Conservation (phyloP, 2,797 vertebrate genomes). For the Pagetopsis macropterus region DNA sequence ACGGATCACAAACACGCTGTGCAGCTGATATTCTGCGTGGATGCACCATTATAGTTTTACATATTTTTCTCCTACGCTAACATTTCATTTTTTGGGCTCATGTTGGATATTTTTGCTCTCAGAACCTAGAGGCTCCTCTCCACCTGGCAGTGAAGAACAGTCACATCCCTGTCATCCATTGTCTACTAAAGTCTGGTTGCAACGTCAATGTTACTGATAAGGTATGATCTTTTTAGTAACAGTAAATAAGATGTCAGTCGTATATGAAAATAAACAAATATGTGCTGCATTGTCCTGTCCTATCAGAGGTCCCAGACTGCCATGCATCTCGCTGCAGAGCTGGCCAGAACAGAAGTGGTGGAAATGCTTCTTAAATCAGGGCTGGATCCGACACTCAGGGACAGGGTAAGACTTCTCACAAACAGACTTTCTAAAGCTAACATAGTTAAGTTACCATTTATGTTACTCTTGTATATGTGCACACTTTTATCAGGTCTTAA, state of each 20-base stretch:
- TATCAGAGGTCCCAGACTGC: slow-evolving; percentile 88
- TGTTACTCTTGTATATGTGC: background rate
- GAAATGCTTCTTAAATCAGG: slow-evolving; percentile 89
- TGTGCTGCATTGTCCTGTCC: slow-evolving; percentile 1
- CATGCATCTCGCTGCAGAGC: slow-evolving; percentile 89
- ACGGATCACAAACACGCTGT: slow-evolving; percentile 1
- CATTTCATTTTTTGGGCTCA: background rate
- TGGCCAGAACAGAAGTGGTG: slow-evolving; percentile 88
- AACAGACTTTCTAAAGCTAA: background rate
- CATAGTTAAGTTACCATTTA: background rate
- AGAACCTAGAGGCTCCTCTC: slow-evolving; percentile 87
- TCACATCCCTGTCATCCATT: slow-evolving; percentile 83
- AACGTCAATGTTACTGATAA: slow-evolving; percentile 83
- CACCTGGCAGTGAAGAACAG: slow-evolving; percentile 88
- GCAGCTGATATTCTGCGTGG: background rate
- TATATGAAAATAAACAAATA: background rate
- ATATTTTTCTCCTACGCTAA: background rate
- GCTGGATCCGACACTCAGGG: slow-evolving; percentile 81
- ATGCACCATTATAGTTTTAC: background rate
- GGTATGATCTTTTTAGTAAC: slow-evolving; percentile 60
- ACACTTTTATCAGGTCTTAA: background rate
- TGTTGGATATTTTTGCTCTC: slow-evolving; percentile 47
- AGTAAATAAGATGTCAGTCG: slow-evolving; percentile 8
- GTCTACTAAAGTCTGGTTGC: slow-evolving; percentile 84
- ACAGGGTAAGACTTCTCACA: slow-evolving; percentile 82